A percentile compares a stretch with the other conserved stretches of the same genome.
Conservation (phyloP, 2,113 vertebrate species). For the Galeopterus variegatus region DNA sequence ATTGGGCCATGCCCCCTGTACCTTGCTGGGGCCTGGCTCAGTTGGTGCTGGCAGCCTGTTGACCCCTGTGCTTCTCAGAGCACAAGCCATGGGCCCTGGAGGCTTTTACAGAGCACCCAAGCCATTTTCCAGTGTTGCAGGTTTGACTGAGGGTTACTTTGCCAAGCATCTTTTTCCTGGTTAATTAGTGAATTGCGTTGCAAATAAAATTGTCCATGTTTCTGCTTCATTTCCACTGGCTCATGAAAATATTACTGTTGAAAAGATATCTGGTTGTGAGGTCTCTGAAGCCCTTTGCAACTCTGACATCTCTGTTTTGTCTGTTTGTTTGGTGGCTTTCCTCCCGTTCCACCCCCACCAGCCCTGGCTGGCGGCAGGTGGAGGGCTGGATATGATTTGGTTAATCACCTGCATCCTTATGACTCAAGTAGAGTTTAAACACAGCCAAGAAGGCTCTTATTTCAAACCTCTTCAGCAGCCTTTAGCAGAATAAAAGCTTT, state of each 20-base stretch:
- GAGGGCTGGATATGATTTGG: neutral
- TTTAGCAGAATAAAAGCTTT: neutral
- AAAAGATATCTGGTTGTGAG: neutral
- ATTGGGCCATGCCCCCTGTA: rapidly evolving
- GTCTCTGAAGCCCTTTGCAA: neutral
- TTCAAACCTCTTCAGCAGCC: neutral
- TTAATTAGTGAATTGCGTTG: neutral
- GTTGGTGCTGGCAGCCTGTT: rapidly evolving
- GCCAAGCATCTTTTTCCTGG: neutral
- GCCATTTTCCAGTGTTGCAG: neutral
- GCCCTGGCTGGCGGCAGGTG: no score
- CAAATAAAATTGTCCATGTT: neutral
- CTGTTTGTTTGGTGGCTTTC: neutral
- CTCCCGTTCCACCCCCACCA: no score
- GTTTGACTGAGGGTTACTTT: neutral
- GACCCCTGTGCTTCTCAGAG: neutral
- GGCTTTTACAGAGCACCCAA: rapidly evolving
- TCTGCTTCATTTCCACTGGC: neutral
- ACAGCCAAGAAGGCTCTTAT: no score
- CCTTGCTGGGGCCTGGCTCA: rapidly evolving
- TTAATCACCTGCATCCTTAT: rapidly evolving
- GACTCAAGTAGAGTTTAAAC: neutral
- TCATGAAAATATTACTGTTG: neutral
- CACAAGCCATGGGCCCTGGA: rapidly evolving
- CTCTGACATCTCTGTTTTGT: neutral